These are phyloP conservation scores for Zoanthus sociatus DNA, from an alignment of 92 coral and sea anemone species.

Conservation along the genomic window DNA sequence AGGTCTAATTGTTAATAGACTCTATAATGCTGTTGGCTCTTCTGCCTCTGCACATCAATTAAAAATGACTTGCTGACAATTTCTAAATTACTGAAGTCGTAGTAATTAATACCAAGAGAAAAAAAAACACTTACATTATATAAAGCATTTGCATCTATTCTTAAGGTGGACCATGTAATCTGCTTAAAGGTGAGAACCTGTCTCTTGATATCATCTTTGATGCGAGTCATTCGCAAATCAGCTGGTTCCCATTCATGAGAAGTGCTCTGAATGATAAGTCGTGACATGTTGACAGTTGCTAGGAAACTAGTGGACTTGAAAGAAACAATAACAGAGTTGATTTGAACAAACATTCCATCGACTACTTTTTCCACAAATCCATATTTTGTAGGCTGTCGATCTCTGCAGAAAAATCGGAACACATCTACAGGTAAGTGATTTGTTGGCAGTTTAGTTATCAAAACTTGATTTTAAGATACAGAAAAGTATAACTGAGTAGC, in stretches of 20 bases:
- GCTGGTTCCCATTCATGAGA: slow-evolving; percentile 93
- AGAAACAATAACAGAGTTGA: slow-evolving; percentile 92
- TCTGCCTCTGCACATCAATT: too few species aligned
- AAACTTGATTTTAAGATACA: too few species aligned
- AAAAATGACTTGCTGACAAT: too few species aligned
- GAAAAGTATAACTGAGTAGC: too few species aligned
- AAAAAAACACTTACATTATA: slow-evolving; percentile 3
- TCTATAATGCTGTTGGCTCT: too few species aligned
- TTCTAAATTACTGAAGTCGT: too few species aligned
- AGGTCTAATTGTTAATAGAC: too few species aligned
- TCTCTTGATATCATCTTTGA: slow-evolving; percentile 88
- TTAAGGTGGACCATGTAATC: slow-evolving; percentile 89
- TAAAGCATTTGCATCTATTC: slow-evolving; percentile 94
- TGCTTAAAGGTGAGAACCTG: slow-evolving; percentile 96
- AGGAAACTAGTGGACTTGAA: slow-evolving; percentile 90
- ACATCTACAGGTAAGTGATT: too few species aligned
- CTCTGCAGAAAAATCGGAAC: slow-evolving; percentile 53
- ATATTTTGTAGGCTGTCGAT: slow-evolving; percentile 87
- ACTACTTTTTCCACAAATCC: slow-evolving; percentile 99
- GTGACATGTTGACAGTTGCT: slow-evolving; percentile 96
- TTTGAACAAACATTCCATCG: slow-evolving; percentile 97
- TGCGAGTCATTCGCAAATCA: slow-evolving; percentile 85
- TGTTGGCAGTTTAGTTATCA: too few species aligned
- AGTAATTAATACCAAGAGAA: too few species aligned
- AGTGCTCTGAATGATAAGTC: slow-evolving; percentile 88